Percentiles rank a stretch among this genome's conserved stretches.
phyloP scores from a whole-genome alignment of 2,888 invertebrate genomes.

The Callosobruchus maculatus region DNA sequence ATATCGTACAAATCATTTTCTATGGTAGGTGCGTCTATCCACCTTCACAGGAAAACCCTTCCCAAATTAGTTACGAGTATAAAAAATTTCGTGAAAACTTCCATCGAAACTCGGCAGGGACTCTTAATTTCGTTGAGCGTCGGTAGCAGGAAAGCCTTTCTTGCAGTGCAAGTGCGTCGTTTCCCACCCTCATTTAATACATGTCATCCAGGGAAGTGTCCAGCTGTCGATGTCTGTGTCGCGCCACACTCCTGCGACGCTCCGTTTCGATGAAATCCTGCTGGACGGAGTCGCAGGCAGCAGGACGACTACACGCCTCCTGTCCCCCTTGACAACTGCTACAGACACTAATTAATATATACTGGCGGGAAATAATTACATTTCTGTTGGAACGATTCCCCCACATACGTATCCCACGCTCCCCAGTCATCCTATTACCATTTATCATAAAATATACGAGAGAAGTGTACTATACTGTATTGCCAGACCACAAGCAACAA shows the following conservation, averaged over 20 bases:
- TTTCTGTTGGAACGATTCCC: slow-evolving; percentile 28
- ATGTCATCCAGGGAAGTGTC: slow-evolving; percentile 47
- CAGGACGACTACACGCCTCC: slow-evolving; percentile 28
- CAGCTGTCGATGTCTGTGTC: slow-evolving; percentile 46
- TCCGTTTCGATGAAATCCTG: slow-evolving; percentile 16
- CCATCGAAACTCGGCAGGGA: too few species aligned
- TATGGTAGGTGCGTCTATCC: too few species aligned
- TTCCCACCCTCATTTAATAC: slow-evolving; percentile 50
- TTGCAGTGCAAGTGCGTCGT: slow-evolving; percentile 40
- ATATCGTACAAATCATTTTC: too few species aligned
- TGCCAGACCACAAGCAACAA: too few species aligned
- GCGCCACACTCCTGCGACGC: slow-evolving; percentile 10
- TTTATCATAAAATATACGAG: too few species aligned
- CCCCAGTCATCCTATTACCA: neutral
- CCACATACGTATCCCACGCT: neutral
- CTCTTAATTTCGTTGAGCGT: neutral
- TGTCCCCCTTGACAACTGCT: slow-evolving; percentile 45
- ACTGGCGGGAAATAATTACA: slow-evolving; percentile 46
- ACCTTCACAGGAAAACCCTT: too few species aligned
- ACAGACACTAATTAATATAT: slow-evolving; percentile 52
- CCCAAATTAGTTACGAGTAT: too few species aligned
- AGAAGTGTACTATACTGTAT: too few species aligned
- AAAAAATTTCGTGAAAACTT: too few species aligned
- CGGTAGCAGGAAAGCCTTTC: neutral
- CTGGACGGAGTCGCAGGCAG: slow-evolving; percentile 6